Conservation (phyloP, 2,113 vertebrate genomes). For the Himantopus leucocephalus region DNA sequence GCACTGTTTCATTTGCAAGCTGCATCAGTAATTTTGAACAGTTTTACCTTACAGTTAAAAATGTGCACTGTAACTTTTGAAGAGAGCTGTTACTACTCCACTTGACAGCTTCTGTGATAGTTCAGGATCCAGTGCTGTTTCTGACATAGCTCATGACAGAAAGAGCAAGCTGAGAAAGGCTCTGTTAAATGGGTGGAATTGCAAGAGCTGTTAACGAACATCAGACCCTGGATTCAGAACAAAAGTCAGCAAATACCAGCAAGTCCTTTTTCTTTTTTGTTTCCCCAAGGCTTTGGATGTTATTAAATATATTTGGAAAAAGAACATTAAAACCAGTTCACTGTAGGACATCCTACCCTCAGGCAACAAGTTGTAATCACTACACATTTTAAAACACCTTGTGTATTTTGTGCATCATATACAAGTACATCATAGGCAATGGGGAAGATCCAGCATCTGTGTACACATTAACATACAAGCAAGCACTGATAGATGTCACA, state of each 20-base stretch:
- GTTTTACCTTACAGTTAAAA: background rate
- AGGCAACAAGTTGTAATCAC: background rate
- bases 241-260: background rate
- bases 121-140: background rate
- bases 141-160: background rate
- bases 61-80: background rate
- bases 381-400: background rate
- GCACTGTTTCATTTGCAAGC: background rate
- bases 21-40: background rate
- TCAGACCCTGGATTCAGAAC: background rate
- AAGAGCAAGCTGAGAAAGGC: background rate
- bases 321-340: background rate
- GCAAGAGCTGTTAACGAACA: background rate
- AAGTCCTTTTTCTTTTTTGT: background rate
- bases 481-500: background rate
- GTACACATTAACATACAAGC: background rate
- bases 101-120: background rate
- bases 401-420: background rate
- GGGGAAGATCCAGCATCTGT: background rate
- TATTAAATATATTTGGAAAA: background rate
- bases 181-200: background rate
- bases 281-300: background rate
- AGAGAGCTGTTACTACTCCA: background rate
- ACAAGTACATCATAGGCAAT: background rate
- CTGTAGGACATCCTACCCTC: background rate